These are phyloP conservation scores for Cyphomyrmex costatus DNA, from an alignment of 1,140 invertebrate genomes.

Conservation along the genomic window DNA sequence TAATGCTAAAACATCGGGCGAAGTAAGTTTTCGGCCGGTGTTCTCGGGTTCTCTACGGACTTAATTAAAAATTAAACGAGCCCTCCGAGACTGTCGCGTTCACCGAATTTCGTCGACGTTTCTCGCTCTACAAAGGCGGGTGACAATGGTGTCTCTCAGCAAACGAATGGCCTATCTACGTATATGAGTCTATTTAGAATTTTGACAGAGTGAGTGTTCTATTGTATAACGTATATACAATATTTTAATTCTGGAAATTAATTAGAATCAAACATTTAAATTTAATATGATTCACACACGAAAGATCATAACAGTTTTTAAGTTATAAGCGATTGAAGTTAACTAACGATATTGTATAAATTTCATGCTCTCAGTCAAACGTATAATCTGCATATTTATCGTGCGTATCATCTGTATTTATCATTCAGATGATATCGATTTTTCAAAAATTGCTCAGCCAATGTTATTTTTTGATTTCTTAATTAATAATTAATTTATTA, in stretches of 20 bases:
- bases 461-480: background rate
- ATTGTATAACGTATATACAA: background rate
- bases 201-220: background rate
- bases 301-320: background rate
- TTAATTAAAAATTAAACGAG: constrained; percentile 78
- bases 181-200: constrained; percentile 56
- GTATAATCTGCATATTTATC: no score
- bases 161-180: constrained; percentile 67
- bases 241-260: background rate
- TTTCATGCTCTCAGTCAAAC: background rate
- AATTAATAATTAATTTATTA: constrained; percentile 10
- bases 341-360: background rate
- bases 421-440: background rate
- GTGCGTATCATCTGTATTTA: no score
- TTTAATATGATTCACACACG: no score
- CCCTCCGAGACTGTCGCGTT: constrained; percentile 65
- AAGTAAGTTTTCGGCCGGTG: constrained; percentile 60
- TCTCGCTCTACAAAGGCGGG: constrained; percentile 62
- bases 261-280: background rate
- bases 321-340: background rate
- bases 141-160: constrained; percentile 62
- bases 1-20: constrained; percentile 59
- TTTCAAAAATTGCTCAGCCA: background rate
- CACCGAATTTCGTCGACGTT: constrained; percentile 70
- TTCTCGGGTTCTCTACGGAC: constrained; percentile 45